phyloP scores from a whole-genome alignment of 92 coral and sea anemone species.

The Heliopora coerulea region DNA sequence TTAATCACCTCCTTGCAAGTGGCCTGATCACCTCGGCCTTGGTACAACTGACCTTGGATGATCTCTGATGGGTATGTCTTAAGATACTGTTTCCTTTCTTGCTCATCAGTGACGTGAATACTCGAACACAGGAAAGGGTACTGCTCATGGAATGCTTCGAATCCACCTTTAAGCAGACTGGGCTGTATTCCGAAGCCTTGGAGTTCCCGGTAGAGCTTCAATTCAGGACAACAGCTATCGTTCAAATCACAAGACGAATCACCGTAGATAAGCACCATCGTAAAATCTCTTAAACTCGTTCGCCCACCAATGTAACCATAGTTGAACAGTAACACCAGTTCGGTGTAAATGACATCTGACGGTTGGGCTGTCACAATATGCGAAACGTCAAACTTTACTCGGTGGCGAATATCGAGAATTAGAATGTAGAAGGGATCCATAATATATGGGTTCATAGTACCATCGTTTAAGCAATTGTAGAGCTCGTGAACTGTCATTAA shows the following conservation, averaged over 20 bases:
- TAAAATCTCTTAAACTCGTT: slow-evolving; percentile 63
- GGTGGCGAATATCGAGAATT: slow-evolving; percentile 68
- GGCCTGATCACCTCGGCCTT: slow-evolving; percentile 95
- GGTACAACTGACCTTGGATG: slow-evolving; percentile 71
- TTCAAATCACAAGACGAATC: slow-evolving; percentile 45
- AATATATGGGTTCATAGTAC: slow-evolving; percentile 71
- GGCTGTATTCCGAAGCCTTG: slow-evolving; percentile 68
- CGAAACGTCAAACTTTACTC: slow-evolving; percentile 53
- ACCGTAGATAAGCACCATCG: slow-evolving; percentile 81
- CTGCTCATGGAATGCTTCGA: slow-evolving; percentile 57
- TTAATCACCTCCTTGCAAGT: slow-evolving; percentile 63
- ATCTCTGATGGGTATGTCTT: slow-evolving; percentile 80
- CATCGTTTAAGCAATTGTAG: slow-evolving; percentile 91
- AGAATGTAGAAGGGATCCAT: slow-evolving; percentile 87
- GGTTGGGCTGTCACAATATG: slow-evolving; percentile 75
- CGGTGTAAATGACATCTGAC: slow-evolving; percentile 57
- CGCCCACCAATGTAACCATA: slow-evolving; percentile 54
- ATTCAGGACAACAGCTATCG: slow-evolving; percentile 49
- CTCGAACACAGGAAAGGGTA: slow-evolving; percentile 86
- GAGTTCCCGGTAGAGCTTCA: slow-evolving; percentile 68
- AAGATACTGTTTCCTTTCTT: slow-evolving; percentile 55
- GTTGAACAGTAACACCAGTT: slow-evolving; percentile 55
- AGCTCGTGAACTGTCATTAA: slow-evolving; percentile 63
- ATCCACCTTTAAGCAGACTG: slow-evolving; percentile 62
- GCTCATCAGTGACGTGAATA: slow-evolving; percentile 49